Evolutionary conservation across 2,888 invertebrate species (phyloP), one percentile per base, ranked within the genome.

Genomic region (Catocala nupta): DNA sequence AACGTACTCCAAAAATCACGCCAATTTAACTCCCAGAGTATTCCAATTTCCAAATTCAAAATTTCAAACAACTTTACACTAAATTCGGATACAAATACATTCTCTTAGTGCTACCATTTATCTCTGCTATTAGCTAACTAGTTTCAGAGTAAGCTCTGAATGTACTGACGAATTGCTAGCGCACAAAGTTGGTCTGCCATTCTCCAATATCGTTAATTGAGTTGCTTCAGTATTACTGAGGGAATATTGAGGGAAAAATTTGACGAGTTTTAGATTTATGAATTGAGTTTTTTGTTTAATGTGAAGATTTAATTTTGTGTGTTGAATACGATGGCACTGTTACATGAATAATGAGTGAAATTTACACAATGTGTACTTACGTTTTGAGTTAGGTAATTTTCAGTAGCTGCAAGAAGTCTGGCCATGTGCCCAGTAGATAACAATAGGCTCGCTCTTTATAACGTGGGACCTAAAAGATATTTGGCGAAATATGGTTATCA

Each of bases 111-210:
- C 71, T 63, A 65, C 71, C 77, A 82, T 84, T 84, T 80, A 82
- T 81, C 81, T 82, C 67, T 65, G 77, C 82, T 83, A 81, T 85
- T 85, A 83, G 80, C 82, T 81, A 83, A 84, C 85, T 81, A 83
- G 81, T 81, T 84, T 69, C 62, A 56, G 74, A 75, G 72, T 72
- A 76, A 56, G 71, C 65, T 67, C 59, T 50, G 59, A 55, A 49
- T 44, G 70, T 44, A 55, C 63, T 65, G 70, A 76, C 74, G 80
- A 74, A 80, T 76, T 67, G 72, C 59, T 54, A 65, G 68, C 68
- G 76, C 55, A 56, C 60, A 68, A 79, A 78, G 72, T 79, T 78
- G 49, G 57, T 68, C 76, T 65, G 75, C 66, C 59, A 68, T 73
- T 67, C 71, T 68, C 81, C 81, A 77, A 83, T 82, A 81, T 71